phyloP scores from a whole-genome alignment of 2,888 invertebrate species.

The Dryomyza anilis region DNA sequence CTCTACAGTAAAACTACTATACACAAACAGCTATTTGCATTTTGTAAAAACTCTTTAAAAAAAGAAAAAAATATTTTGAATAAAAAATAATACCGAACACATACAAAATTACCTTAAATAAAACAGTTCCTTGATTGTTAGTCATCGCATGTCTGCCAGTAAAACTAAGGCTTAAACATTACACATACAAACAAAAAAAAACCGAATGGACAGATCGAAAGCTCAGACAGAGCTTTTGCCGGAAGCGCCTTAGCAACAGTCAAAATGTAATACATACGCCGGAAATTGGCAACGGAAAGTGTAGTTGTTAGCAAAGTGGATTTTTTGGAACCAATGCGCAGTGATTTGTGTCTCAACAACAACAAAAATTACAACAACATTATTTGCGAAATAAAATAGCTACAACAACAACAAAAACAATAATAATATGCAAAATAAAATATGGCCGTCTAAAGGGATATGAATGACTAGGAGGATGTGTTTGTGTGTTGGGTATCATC shows the following conservation, averaged over 20 bases:
- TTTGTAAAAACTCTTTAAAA: too few species aligned
- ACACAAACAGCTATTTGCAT: too few species aligned
- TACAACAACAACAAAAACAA: too few species aligned
- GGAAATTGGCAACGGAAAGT: slow-evolving; percentile 21
- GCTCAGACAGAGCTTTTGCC: neutral
- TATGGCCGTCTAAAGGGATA: too few species aligned
- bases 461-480: neutral
- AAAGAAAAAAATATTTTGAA: too few species aligned
- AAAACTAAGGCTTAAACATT: neutral
- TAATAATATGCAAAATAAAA: too few species aligned
- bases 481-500: neutral
- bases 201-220: neutral
- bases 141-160: neutral
- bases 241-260: too few species aligned
- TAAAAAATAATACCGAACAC: neutral
- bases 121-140: neutral
- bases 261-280: too few species aligned
- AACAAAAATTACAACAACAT: too few species aligned
- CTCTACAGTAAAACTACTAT: too few species aligned
- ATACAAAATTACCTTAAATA: neutral
- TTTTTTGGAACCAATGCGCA: neutral
- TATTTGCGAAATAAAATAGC: too few species aligned
- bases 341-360: too few species aligned
- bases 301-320: slow-evolving; percentile 16
- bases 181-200: neutral